phyloP scores from a whole-genome alignment of 2,797 vertebrate species.

The Triplophysa bombifrons region DNA sequence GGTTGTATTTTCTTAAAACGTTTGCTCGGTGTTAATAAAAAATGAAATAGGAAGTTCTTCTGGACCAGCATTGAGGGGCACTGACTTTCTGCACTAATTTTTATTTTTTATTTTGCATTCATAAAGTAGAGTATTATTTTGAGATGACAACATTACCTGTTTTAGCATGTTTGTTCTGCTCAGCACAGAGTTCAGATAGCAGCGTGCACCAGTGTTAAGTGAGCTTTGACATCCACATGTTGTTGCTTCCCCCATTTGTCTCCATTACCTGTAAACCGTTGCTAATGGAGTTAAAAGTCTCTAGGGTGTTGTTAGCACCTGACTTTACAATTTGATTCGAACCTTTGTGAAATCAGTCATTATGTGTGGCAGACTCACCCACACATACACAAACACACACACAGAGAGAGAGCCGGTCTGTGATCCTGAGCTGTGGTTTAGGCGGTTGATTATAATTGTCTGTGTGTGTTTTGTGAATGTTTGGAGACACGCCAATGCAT shows the following conservation, averaged over 20 bases:
- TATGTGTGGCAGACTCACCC: not conserved
- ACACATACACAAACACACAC: not conserved
- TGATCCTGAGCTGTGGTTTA: slow-evolving; percentile 22
- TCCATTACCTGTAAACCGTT: slow-evolving; percentile 40
- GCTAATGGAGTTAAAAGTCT: slow-evolving; percentile 44
- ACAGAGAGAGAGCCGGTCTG: not conserved
- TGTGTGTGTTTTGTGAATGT: slow-evolving; percentile 20
- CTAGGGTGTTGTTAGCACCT: slow-evolving; percentile 42
- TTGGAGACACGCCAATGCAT: not conserved
- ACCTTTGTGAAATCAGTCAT: slow-evolving; percentile 41
- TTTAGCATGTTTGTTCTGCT: no score
- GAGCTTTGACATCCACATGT: slow-evolving; percentile 12
- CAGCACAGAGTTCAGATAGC: not conserved
- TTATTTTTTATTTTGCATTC: no score
- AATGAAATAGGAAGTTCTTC: no score
- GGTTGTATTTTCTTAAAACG: no score
- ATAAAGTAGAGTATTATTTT: no score
- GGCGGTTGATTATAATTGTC: not conserved
- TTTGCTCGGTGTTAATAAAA: no score
- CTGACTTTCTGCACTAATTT: no score
- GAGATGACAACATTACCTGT: no score
- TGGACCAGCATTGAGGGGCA: no score
- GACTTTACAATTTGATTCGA: slow-evolving; percentile 35
- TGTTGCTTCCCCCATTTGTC: slow-evolving; percentile 36
- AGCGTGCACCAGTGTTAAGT: slow-evolving; percentile 8